Conservation (phyloP, 2,797 vertebrate genomes). For the Cossypha dichroa region DNA sequence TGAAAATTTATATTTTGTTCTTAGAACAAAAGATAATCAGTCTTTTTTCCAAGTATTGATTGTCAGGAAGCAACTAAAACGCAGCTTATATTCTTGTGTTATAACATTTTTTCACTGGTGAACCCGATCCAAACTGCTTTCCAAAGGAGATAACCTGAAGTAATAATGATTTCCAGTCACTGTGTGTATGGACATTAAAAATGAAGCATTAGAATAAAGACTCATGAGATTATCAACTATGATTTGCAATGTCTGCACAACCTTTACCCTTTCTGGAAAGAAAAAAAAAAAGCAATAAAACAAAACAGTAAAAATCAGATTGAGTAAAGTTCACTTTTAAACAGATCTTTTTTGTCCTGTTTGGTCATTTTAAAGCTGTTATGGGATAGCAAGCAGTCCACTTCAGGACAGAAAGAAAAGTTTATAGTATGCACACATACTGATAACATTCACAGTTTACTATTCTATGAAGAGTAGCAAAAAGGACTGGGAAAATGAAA, state of each 20-base stretch:
- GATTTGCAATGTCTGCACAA: background rate
- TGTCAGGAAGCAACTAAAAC: background rate
- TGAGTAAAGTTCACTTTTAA: background rate
- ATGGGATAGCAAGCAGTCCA: background rate
- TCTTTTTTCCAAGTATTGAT: background rate
- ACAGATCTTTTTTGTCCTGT: background rate
- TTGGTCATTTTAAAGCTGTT: background rate
- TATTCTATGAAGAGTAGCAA: background rate
- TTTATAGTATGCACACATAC: background rate
- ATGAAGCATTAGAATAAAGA: background rate
- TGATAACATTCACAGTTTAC: background rate
- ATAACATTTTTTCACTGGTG: background rate
- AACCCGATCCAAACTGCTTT: background rate
- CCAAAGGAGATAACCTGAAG: background rate
- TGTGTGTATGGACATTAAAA: background rate
- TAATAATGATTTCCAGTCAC: constrained; percentile 9
- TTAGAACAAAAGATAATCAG: background rate
- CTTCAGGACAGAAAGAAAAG: background rate
- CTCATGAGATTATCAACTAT: background rate
- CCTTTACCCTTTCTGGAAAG: background rate
- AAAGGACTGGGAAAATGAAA: background rate
- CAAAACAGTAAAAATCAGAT: background rate
- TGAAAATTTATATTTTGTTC: background rate
- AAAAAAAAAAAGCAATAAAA: background rate
- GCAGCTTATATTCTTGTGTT: background rate